These are phyloP conservation scores for Lepidochrysops patricia DNA, from an alignment of 2,888 invertebrate species.

Conservation along the genomic window DNA sequence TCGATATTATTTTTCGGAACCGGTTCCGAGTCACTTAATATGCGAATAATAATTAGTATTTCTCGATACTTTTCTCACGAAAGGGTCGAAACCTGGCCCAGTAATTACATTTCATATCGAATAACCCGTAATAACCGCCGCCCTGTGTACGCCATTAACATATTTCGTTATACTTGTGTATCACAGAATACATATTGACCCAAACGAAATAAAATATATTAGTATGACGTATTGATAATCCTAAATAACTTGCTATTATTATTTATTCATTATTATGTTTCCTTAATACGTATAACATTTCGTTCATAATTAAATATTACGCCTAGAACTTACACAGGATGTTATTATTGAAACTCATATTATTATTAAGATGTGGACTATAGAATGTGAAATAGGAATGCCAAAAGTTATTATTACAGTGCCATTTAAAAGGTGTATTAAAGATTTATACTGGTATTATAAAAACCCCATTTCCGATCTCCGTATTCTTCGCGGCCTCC, in stretches of 20 bases:
- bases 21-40: constrained; percentile 52
- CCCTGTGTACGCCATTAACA: not conserved
- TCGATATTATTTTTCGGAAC: constrained; percentile 35
- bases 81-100: constrained; percentile 46
- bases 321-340: not conserved
- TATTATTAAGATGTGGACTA: not conserved
- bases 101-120: constrained; percentile 18
- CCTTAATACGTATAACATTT: not conserved
- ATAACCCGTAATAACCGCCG: constrained; percentile 1
- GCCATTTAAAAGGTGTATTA: constrained; percentile 15
- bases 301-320: too few species aligned
- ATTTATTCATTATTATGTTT: not conserved
- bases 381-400: not conserved
- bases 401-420: constrained; percentile 14
- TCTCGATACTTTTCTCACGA: constrained; percentile 67
- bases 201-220: too few species aligned
- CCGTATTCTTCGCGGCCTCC: constrained; percentile 40
- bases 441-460: constrained; percentile 43
- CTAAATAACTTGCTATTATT: too few species aligned
- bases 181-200: not conserved
- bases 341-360: not conserved
- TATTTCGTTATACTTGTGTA: not conserved
- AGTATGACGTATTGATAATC: not conserved
- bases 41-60: constrained; percentile 69
- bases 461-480: constrained; percentile 62